These are phyloP conservation scores for Spondyliosoma cantharus DNA, from an alignment of 2,797 vertebrate species.

Conservation along the genomic window DNA sequence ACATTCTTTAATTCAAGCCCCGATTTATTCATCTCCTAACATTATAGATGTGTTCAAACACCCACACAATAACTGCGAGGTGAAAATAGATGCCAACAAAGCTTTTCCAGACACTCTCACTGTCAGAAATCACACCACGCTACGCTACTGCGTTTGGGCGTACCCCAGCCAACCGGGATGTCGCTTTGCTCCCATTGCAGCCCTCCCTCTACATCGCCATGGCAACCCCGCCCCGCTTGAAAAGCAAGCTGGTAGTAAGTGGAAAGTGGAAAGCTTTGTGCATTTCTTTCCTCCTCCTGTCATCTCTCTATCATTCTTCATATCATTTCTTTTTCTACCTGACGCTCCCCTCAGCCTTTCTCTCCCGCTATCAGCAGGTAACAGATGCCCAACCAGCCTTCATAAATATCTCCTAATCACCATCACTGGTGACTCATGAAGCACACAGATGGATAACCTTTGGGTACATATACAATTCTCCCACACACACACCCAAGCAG, in stretches of 20 bases:
- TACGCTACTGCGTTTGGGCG: slow-evolving; percentile 4
- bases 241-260: slow-evolving; percentile 48
- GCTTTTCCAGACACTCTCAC: slow-evolving; percentile 1
- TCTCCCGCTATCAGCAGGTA: slow-evolving; percentile 42
- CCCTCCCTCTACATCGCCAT: slow-evolving; percentile 52
- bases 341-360: neutral
- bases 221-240: slow-evolving; percentile 61
- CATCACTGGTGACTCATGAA: slow-evolving; percentile 50
- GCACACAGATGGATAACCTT: slow-evolving; percentile 48
- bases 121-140: slow-evolving; percentile 52
- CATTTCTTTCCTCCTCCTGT: slow-evolving; percentile 2
- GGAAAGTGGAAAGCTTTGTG: slow-evolving; percentile 54
- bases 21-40: neutral
- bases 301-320: neutral
- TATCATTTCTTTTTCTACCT: slow-evolving; percentile 7
- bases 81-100: slow-evolving; percentile 18
- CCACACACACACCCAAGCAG: slow-evolving; percentile 5
- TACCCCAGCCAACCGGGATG: slow-evolving; percentile 37
- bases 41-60: neutral
- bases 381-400: slow-evolving; percentile 47
- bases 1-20: neutral
- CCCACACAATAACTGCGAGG: neutral
- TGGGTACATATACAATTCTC: slow-evolving; percentile 29
- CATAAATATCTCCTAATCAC: slow-evolving; percentile 66
- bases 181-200: slow-evolving; percentile 11